These are phyloP conservation scores for Trisateles emortualis DNA, from an alignment of 2,888 invertebrate genomes.

Conservation along the genomic window DNA sequence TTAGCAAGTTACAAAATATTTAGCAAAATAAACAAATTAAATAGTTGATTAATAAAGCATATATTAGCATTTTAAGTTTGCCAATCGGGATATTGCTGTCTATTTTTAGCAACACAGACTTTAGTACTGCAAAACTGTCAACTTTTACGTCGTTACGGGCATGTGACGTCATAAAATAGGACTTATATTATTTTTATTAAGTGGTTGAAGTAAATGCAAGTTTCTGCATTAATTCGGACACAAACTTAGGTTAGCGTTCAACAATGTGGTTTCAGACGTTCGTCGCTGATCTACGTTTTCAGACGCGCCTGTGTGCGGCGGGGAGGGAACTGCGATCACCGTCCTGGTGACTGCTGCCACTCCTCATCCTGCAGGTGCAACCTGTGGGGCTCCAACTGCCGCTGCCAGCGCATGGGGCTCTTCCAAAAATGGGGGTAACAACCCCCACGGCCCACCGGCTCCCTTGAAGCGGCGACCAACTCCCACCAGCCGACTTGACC, in stretches of 20 bases:
- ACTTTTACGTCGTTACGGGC: no score
- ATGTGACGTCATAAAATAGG: no score
- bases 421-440: constrained; percentile 94
- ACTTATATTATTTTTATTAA: not conserved
- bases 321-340: constrained; percentile 94
- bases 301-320: constrained; percentile 94
- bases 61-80: no score
- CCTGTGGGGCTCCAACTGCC: constrained; percentile 95
- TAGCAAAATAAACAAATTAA: no score
- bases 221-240: constrained; percentile 47
- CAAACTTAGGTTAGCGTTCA: constrained; percentile 80
- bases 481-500: constrained; percentile 77
- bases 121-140: no score
- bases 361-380: constrained; percentile 95
- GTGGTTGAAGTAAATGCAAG: constrained; percentile 8
- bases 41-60: no score
- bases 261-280: constrained; percentile 91
- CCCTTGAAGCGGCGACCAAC: constrained; percentile 74
- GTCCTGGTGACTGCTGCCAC: constrained; percentile 94
- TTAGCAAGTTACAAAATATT: no score
- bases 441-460: constrained; percentile 46
- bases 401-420: constrained; percentile 95
- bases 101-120: no score
- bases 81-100: no score
- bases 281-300: constrained; percentile 95